Evolutionary conservation across 1,140 invertebrate species (phyloP).

Genomic region (Melitaea cinxia): DNA sequence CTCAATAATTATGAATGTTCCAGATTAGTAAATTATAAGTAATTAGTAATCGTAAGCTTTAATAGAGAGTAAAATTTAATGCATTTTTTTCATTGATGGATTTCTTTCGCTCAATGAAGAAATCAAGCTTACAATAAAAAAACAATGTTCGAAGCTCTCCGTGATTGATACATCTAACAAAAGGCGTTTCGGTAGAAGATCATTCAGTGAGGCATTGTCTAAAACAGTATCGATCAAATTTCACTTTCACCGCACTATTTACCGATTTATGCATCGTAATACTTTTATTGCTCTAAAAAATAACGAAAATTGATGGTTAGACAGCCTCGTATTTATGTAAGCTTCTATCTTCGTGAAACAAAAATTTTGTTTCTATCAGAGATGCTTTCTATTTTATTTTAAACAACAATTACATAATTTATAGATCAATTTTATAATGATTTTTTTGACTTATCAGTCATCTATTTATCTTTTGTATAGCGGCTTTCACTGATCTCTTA

Average conservation of each 20-base stretch:
- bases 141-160: not conserved
- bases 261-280: slow-evolving; percentile 45
- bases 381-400: slow-evolving; percentile 35
- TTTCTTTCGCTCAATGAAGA: not conserved
- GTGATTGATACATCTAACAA: slow-evolving; percentile 42
- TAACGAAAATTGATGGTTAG: slow-evolving; percentile 57
- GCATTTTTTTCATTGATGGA: not conserved
- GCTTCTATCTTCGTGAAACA: slow-evolving; percentile 52
- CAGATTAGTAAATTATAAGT: not conserved
- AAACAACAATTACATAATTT: slow-evolving; percentile 24
- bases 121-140: not conserved
- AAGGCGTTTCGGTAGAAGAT: slow-evolving; percentile 26
- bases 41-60: not conserved
- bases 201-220: slow-evolving; percentile 54
- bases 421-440: slow-evolving; percentile 36
- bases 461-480: slow-evolving; percentile 44
- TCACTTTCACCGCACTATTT: slow-evolving; percentile 68
- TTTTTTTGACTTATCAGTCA: slow-evolving; percentile 37
- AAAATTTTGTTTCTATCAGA: slow-evolving; percentile 29
- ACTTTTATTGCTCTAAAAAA: slow-evolving; percentile 57
- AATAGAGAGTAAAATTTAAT: not conserved
- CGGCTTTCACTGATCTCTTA: slow-evolving; percentile 43
- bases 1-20: not conserved
- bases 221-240: slow-evolving; percentile 64
- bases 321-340: slow-evolving; percentile 64